Evolutionary conservation across 2,888 invertebrate species (phyloP), one percentile per base, ranked within the genome.

Genomic region (Pollenia labialis): DNA sequence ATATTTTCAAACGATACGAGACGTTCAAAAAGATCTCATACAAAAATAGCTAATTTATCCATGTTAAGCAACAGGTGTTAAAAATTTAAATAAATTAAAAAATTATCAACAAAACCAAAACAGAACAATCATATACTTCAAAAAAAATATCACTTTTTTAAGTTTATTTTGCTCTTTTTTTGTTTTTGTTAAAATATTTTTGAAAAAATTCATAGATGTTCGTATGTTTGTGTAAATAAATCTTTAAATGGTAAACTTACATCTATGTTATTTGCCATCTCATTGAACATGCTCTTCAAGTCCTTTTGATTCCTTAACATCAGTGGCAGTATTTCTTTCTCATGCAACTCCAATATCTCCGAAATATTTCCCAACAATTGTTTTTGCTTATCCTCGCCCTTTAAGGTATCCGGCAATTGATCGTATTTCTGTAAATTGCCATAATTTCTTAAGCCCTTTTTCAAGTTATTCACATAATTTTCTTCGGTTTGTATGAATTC

Each of bases 271-370:
- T 89, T 89, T 23, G 91, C 89, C 88, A 93, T 92, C 75, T 93
- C 92, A 81, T 93, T 92, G 72, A 93, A 93, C 69, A 93, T 90
- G 79, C 90, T 88, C 84, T 91, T 92, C 32, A 93, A 89, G 89
- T 93, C 93, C 12, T 91, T 90, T 83, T 91, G 91, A 89, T 93
- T 92, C 60, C 91, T 90, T 85, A 91, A 85, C 90, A 93, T 90
- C 84, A 92, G 88, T 64, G 93, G 93, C 72, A 93, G 88, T 81
- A 93, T 91, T 77, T 92, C 89, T 12, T 89, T 84, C 12, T 93
- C 92, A 92, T 99, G 98, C 92, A 98, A 97, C 92, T 97, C 96
- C 93, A 96, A 96, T 90, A 98, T 98, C 93, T 97, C 97, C 91
- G 97, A 97, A 69, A 98, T 95, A 93, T 99, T 98, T 48, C 98